phyloP scores from a whole-genome alignment of 2,797 vertebrate species.

The Mormyrops boulengeri region DNA sequence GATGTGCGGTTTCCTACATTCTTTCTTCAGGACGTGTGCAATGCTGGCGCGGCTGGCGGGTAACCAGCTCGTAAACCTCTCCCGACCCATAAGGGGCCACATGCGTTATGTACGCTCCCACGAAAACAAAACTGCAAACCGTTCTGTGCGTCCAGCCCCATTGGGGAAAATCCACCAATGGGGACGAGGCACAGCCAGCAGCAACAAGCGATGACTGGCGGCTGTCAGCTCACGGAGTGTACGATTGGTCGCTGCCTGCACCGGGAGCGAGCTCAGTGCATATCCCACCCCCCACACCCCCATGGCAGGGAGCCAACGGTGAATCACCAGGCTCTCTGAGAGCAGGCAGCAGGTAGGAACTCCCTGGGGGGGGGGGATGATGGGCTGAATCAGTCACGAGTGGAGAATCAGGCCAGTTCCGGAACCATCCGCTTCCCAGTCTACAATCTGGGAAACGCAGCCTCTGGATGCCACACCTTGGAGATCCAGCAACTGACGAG shows the following conservation, averaged over 20 bases:
- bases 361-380: slow-evolving; percentile 10
- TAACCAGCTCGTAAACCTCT: not conserved
- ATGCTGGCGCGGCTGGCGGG: not conserved
- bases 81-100: not conserved
- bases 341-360: slow-evolving; percentile 12
- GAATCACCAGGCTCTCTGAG: not conserved
- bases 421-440: not conserved
- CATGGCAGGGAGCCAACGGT: not conserved
- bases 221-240: not conserved
- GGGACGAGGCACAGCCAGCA: not conserved
- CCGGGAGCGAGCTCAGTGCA: not conserved
- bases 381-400: slow-evolving; percentile 13
- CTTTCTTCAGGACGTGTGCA: not conserved
- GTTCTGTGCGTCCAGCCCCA: not conserved
- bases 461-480: not conserved
- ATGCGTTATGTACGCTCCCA: not conserved
- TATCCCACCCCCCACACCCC: not conserved
- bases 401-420: slow-evolving; percentile 12
- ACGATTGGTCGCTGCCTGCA: not conserved
- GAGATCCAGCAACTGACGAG: not conserved
- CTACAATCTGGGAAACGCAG: not conserved
- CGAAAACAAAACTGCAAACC: not conserved
- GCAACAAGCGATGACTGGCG: not conserved
- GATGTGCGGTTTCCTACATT: not conserved
- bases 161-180: not conserved